Conservation (phyloP, 2,888 invertebrate species). For the Parelbella ahira region DNA sequence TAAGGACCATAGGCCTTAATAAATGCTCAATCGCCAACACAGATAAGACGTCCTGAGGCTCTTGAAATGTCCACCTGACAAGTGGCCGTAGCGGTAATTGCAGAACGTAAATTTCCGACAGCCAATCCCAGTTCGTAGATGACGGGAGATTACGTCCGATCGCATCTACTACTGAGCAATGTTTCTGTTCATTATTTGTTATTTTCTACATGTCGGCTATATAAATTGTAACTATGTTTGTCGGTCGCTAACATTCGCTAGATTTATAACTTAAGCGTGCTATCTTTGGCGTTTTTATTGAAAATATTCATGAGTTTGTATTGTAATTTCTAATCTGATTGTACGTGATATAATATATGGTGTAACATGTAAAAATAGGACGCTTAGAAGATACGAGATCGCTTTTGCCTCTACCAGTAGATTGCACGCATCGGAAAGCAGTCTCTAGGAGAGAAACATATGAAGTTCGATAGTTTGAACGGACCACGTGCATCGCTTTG, state of each 20-base stretch:
- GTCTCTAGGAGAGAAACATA: too few relatives aligned
- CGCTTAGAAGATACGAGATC: too few relatives aligned
- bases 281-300: too few relatives aligned
- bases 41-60: constrained; percentile 50
- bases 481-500: too few relatives aligned
- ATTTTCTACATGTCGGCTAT: constrained; percentile 6
- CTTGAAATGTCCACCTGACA: constrained; percentile 48
- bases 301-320: too few relatives aligned
- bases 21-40: constrained; percentile 43
- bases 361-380: too few relatives aligned
- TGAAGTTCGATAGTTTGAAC: too few relatives aligned
- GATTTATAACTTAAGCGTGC: constrained; percentile 4
- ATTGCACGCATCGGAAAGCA: too few relatives aligned
- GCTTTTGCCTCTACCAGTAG: too few relatives aligned
- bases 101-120: constrained; percentile 42
- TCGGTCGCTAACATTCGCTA: constrained; percentile 1
- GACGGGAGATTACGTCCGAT: constrained; percentile 26
- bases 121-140: constrained; percentile 27
- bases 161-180: constrained; percentile 23
- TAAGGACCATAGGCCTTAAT: constrained; percentile 36
- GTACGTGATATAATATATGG: too few relatives aligned
- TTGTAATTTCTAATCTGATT: too few relatives aligned
- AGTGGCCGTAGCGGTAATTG: constrained; percentile 53
- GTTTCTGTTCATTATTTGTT: constrained; percentile 25
- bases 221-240: constrained; percentile 1